Percentiles rank a stretch among this genome's conserved stretches.
Evolutionary conservation across 64 coral and sea anemone genomes (phyloP).

Genomic region (Porites lutea): DNA sequence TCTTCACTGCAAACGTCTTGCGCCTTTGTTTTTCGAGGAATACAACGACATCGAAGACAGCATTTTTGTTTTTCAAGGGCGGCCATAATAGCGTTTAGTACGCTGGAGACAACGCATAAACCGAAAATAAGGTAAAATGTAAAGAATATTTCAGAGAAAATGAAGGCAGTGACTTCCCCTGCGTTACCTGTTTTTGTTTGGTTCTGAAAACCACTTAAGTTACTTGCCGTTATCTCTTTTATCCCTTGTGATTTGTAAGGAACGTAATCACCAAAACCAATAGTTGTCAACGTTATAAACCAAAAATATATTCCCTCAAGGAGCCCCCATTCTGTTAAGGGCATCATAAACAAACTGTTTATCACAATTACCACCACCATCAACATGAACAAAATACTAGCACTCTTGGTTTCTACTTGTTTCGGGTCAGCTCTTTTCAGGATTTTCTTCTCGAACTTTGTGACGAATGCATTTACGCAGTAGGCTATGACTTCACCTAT

Average conservation of each 20-base stretch:
- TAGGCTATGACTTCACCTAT: constrained; percentile 65
- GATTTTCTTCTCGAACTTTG: constrained; percentile 49
- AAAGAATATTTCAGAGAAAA: background rate
- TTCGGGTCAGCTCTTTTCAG: constrained; percentile 21
- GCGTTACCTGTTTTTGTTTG: background rate
- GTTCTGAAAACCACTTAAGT: background rate
- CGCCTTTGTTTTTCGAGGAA: background rate
- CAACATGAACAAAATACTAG: background rate
- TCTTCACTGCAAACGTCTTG: too few relatives aligned
- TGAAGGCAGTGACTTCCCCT: background rate
- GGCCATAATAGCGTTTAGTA: constrained; percentile 52
- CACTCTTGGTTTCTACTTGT: constrained; percentile 38
- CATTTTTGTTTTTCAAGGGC: constrained; percentile 49
- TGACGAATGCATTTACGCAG: constrained; percentile 6
- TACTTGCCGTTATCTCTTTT: background rate
- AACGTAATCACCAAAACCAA: constrained; percentile 81
- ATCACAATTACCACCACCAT: constrained; percentile 6
- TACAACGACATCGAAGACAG: background rate
- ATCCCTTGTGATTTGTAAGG: background rate
- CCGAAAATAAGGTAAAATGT: constrained; percentile 2
- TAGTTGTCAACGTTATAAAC: constrained; percentile 83
- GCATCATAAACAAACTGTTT: background rate
- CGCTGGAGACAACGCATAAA: constrained; percentile 61
- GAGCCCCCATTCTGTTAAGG: background rate
- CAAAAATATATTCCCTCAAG: constrained; percentile 68